These are phyloP conservation scores for Silurus aristotelis DNA, from an alignment of 2,797 vertebrate genomes.

Conservation along the genomic window DNA sequence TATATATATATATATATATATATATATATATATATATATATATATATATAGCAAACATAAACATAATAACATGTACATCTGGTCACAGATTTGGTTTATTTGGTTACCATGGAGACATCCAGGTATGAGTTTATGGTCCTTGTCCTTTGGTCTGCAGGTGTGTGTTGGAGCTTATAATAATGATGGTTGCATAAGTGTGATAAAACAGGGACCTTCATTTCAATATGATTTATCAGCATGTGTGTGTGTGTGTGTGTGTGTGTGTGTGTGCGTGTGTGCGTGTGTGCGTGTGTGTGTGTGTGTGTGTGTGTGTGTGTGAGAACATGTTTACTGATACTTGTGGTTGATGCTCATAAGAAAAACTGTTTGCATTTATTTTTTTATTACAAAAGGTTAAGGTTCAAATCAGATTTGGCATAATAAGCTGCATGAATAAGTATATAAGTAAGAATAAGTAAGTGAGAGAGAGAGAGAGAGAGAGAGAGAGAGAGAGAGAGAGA, in stretches of 20 bases:
- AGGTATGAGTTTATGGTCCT: background rate
- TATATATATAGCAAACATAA: background rate
- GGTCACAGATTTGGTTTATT: conserved; percentile 19
- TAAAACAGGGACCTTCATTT: conserved; percentile 1
- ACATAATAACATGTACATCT: background rate
- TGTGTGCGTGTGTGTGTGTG: conserved; percentile 23
- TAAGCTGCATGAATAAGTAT: background rate
- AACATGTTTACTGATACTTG: background rate
- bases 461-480: no score
- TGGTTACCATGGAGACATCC: conserved; percentile 3
- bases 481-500: no score
- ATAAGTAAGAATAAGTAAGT: background rate
- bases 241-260: conserved; percentile 33
- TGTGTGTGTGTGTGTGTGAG: conserved; percentile 1
- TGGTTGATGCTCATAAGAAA: background rate
- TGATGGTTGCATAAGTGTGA: conserved; percentile 5
- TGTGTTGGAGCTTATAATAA: conserved; percentile 11
- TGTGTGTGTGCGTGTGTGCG: background rate
- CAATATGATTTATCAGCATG: background rate
- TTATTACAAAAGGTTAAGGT: background rate
- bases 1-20: no score
- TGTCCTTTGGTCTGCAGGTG: conserved; percentile 12
- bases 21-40: no score
- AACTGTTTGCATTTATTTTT: background rate
- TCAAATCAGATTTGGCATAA: background rate